Percentiles rank a stretch among this genome's conserved stretches.
These are phyloP conservation scores for Calypte anna DNA, from an alignment of 2,113 vertebrate species.

Conservation along the genomic window DNA sequence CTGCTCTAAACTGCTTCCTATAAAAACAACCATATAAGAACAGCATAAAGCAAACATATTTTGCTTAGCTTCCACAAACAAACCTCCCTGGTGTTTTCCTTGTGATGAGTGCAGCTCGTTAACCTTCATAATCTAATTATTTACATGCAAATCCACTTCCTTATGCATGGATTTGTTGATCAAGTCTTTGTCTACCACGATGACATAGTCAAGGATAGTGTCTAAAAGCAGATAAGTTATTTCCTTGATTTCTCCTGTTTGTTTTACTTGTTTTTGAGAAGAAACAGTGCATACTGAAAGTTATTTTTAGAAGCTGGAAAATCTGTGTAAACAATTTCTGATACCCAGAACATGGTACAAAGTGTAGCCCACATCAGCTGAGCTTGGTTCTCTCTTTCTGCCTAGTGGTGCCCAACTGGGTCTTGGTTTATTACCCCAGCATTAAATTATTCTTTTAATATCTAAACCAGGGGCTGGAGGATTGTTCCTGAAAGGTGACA, in stretches of 20 bases:
- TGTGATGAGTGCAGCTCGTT: background rate
- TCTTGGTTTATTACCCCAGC: background rate
- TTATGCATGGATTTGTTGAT: background rate
- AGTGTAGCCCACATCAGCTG: background rate
- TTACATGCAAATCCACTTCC: background rate
- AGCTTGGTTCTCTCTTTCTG: background rate
- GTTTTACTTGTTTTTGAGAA: background rate
- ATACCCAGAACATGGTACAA: background rate
- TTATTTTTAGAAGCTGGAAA: slow-evolving; percentile 25
- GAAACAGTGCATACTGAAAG: background rate
- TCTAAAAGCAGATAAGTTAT: background rate
- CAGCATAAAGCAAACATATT: background rate
- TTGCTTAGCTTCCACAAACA: background rate
- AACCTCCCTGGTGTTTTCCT: background rate
- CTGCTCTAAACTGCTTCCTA: background rate
- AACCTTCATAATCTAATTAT: background rate
- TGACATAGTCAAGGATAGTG: background rate
- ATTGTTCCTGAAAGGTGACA: background rate
- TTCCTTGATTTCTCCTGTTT: background rate
- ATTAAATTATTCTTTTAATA: background rate
- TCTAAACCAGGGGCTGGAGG: background rate
- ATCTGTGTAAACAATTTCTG: background rate
- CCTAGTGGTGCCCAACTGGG: background rate
- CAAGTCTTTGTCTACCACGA: background rate
- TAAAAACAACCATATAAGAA: background rate